phyloP scores from a whole-genome alignment of 2,888 invertebrate genomes.

The Nymphalis urticae region DNA sequence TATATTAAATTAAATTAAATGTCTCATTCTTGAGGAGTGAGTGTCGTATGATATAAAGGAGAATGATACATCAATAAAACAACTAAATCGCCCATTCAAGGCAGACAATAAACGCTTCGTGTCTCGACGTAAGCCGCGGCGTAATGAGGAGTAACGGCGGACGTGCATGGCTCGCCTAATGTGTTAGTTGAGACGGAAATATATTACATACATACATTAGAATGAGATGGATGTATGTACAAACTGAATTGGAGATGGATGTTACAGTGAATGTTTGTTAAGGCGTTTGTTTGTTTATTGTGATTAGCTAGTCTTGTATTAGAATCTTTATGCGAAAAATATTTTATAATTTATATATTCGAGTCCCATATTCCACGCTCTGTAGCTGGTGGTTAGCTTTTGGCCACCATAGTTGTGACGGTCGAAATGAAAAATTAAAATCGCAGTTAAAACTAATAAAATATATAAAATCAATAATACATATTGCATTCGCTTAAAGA shows the following conservation, averaged over 20 bases:
- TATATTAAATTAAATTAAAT: conserved; percentile 9
- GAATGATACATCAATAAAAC: conserved; percentile 65
- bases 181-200: conserved; percentile 48
- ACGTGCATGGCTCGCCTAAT: conserved; percentile 72
- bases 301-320: not conserved
- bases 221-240: conserved; percentile 42
- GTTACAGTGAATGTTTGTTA: conserved; percentile 4
- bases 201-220: conserved; percentile 26
- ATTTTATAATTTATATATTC: no score
- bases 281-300: conserved; percentile 7
- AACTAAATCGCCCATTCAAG: conserved; percentile 69
- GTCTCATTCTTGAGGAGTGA: conserved; percentile 26
- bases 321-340: no score
- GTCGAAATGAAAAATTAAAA: no score
- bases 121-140: conserved; percentile 55
- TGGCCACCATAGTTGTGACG: no score
- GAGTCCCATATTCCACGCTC: no score
- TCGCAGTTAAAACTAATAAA: no score
- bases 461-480: no score
- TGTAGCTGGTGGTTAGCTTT: no score
- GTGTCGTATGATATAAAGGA: conserved; percentile 26
- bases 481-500: no score
- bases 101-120: conserved; percentile 61
- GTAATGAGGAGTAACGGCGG: conserved; percentile 76
- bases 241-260: conserved; percentile 46